Evolutionary conservation across 2,888 invertebrate genomes (phyloP), one percentile per base, ranked within the genome.

Genomic region (Dendrolimus pini): DNA sequence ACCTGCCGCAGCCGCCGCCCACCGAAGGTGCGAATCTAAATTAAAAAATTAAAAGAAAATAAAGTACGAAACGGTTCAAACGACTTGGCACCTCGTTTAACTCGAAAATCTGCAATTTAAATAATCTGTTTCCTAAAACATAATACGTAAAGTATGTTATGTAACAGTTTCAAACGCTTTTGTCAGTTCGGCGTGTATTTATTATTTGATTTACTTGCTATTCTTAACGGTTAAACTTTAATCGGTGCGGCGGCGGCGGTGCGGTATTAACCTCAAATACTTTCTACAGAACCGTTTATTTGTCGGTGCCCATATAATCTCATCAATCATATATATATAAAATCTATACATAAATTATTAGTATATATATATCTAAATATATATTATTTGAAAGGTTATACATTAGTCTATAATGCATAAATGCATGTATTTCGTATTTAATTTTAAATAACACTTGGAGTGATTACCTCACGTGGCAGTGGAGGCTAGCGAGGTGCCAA

Each of bases 1-100:
- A 77, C 72, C 76, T 78, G 70, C 67, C 82, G 57, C 85, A 82
- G 74, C 82, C 84, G 61, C 78, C 85, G 65, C 65, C 81, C 66
- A 62, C 72, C 66, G 87, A 87, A 87, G 87, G 87, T 87, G 75
- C 71, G 77, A 65, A 61, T 63, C 63, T 61, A 10, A 47, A 18
- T 18, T 18, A 18, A 18, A 18, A 18, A 18, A 18, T 18, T 2
- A 18, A 18, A 18, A 18, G 18, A 18, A 18, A 18, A 18, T 18
- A 18, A 18, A 18, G 18, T 18, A 60, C 55, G 58, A 30, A 59
- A 41, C 58, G 59, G 47, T 47, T 47, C 7, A 10, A 47, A 47
- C 47, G 47, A 47, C 47, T 47, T 47, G 47, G 47, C 47, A 47
- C 47, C 47, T 47, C 47, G 47, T 47, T 47, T 18, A 2, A 10